Base-by-base conservation (phyloP, 1,140 invertebrate species). In the Aphelinus atriplicis region DNA sequence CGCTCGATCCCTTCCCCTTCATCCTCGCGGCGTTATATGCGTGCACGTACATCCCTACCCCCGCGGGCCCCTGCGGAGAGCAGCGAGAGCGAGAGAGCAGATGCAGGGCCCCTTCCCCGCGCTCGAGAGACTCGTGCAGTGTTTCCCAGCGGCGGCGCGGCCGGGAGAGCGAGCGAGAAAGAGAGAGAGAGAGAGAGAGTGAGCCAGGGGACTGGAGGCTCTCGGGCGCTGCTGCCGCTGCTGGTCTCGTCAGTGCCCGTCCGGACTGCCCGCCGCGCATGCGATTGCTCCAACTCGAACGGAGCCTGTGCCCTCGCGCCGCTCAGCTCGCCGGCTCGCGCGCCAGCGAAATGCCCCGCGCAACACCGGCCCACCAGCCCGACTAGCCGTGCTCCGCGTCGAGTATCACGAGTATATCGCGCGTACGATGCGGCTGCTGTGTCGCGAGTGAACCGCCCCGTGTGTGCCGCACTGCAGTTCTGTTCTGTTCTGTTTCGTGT, bases 231-330 rank as follows among this genome's bases (percentile, higher is more conserved):
- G 42, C 53, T 53, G 1, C 45, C 47, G 3, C 51, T 53, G 1
- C 10, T 9, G 3, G 43, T 3, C 63, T 65, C 63, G 53, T 66
- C 71, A 73, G 71, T 73, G 45, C 9, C 46, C n/a, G 70, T 64
- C 62, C 46, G 45, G 50, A 64, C 70, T 64, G 4, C 51, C 51
- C 51, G 26, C 26, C 26, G 26, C 26, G 26, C 7, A 62, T 63
- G 58, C 48, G 60, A 62, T 61, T 71, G 43, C n/a, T 26, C 26
- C 26, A 60, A 26, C 60, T 71, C 58, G 69, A 51, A 10, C 48
- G 7, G 7, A 65, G 43, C 46, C n/a, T 43, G 45, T 10, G 9
- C 46, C 26, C 45, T 46, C n/a, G 58, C 58, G 26, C 58, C 58
- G 58, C 26, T 43, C 26, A 42, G 62, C 62, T 3, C 3, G 62